Evolutionary conservation across 2,888 invertebrate species (phyloP), one percentile per base, ranked within the genome.

Genomic region (Parochlus steinenii): DNA sequence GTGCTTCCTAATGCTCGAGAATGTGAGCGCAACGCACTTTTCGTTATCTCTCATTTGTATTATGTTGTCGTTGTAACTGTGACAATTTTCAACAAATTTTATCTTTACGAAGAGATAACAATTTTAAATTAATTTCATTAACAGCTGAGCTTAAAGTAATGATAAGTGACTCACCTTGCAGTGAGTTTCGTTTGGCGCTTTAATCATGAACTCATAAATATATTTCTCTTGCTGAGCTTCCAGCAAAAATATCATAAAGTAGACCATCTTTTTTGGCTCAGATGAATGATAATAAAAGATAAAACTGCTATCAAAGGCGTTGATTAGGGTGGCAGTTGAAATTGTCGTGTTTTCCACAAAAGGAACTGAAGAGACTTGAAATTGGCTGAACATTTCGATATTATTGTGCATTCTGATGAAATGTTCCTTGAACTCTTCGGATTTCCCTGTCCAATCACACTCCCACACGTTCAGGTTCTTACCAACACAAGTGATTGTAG

Each of bases 301-400:
- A 19, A 36, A 36, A 29, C 23, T 36, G 36, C 23, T 12, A 17
- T 36, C 36, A 18, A 30, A 30, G 10, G 36, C 36, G 23, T 23
- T 16, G 12, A 36, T 19, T 2, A 36, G 30, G 11, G 36, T 36
- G 30, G 25, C 18, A n/a, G 36, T 24, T 6, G 30, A 30, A 16
- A 36, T 15, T n/a, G 30, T 17, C 20, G 29, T 29, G 30, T 36
- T 30, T n/a, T 12, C 18, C 11, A 17, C 30, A 22, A 36, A 36
- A 18, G 36, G 36, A 29, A 36, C 36, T 25, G 36, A 36, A 30
- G 36, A 36, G 25, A 30, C 30, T 36, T 36, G 36, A 36, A 36
- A 36, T 36, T 36, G 36, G 11, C 30, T 30, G 22, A 36, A 36
- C 25, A 36, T 36, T 36, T 36, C 36, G 24, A 36, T 36, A 12